Evolutionary conservation across 2,888 invertebrate genomes (phyloP).

Genomic region (Tipula helvola): DNA sequence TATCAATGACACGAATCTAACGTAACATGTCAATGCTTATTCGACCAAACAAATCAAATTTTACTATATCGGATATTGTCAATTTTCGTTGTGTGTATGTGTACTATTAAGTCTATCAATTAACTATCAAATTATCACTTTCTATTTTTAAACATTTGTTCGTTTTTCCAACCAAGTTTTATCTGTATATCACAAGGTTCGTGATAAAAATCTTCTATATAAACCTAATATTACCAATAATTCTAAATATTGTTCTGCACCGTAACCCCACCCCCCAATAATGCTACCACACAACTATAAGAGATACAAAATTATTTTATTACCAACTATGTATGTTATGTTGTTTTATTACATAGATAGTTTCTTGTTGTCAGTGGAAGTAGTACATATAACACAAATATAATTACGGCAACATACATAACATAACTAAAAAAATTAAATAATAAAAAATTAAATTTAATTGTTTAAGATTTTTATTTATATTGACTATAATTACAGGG

Average conservation of each 20-base stretch:
- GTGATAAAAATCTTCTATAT: background rate
- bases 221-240: background rate
- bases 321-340: background rate
- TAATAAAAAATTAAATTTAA: background rate
- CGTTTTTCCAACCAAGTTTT: background rate
- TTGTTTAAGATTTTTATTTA: background rate
- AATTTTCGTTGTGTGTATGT: background rate
- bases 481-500: background rate
- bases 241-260: background rate
- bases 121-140: constrained; percentile 4
- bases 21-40: background rate
- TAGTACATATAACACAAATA: background rate
- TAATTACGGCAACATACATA: background rate
- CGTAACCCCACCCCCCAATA: background rate
- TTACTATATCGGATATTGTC: background rate
- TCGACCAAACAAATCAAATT: background rate
- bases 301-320: background rate
- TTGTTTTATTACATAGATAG: background rate
- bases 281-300: background rate
- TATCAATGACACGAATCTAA: background rate
- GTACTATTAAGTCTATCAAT: background rate
- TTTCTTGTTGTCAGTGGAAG: background rate
- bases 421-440: background rate
- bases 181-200: background rate
- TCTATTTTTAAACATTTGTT: background rate